phyloP scores from a whole-genome alignment of 2,113 vertebrate genomes.

The Apteryx mantelli region DNA sequence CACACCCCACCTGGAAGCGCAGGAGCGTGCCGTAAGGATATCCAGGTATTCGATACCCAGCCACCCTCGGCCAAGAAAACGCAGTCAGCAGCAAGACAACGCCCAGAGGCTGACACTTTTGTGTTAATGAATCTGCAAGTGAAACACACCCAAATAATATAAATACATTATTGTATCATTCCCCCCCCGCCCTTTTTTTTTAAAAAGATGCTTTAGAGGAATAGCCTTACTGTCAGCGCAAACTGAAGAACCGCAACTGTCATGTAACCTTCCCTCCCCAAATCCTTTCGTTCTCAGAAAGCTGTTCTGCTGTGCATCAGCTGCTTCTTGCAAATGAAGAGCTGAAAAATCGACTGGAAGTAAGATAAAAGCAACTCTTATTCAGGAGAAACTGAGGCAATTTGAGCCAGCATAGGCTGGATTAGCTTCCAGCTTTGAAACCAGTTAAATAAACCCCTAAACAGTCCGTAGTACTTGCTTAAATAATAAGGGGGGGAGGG shows the following conservation, averaged over 20 bases:
- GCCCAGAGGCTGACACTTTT: background rate
- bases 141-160: background rate
- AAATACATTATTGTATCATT: background rate
- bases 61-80: slow-evolving; percentile 41
- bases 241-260: background rate
- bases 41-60: slow-evolving; percentile 56
- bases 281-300: slow-evolving; percentile 1
- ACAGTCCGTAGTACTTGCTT: slow-evolving; percentile 45
- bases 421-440: background rate
- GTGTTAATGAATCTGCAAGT: slow-evolving; percentile 16
- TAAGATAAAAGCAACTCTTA: background rate
- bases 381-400: background rate
- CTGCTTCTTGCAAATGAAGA: background rate
- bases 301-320: background rate
- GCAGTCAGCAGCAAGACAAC: background rate
- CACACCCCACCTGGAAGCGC: slow-evolving; percentile 69
- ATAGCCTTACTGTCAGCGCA: background rate
- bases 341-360: background rate
- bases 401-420: background rate
- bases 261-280: background rate
- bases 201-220: background rate
- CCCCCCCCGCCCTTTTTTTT: background rate
- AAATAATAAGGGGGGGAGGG: slow-evolving; percentile 24
- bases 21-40: slow-evolving; percentile 26
- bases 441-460: slow-evolving; percentile 43